Conservation (phyloP, 2,113 vertebrate species). For the Petaurus breviceps region DNA sequence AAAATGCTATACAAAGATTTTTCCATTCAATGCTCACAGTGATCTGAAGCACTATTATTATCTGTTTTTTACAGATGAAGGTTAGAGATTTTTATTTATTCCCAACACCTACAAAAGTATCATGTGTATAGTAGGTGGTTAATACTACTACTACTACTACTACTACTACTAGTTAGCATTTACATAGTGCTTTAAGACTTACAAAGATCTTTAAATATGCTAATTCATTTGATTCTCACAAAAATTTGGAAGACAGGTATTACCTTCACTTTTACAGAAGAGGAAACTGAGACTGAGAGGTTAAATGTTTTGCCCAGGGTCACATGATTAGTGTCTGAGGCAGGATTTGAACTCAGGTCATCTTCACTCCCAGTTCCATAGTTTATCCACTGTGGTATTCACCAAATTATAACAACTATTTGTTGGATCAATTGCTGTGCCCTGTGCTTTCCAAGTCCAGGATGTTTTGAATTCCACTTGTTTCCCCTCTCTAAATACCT, state of each 20-base stretch:
- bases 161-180: neutral
- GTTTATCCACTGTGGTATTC: neutral
- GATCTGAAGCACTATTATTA: neutral
- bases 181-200: neutral
- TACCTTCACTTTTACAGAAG: neutral
- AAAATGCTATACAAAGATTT: neutral
- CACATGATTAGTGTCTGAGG: neutral
- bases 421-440: neutral
- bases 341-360: neutral
- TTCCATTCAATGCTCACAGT: neutral
- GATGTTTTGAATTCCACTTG: neutral
- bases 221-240: neutral
- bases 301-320: neutral
- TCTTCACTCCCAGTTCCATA: neutral
- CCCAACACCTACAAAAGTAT: neutral
- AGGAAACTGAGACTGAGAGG: neutral
- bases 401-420: neutral
- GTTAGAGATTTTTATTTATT: neutral
- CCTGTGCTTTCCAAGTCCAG: neutral
- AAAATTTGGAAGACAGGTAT: neutral
- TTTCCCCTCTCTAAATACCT: neutral
- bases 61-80: neutral
- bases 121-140: neutral
- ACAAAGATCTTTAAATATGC: neutral
- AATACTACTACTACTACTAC: neutral